phyloP scores from a whole-genome alignment of 2,797 vertebrate genomes.

The Poecilia velifera region DNA sequence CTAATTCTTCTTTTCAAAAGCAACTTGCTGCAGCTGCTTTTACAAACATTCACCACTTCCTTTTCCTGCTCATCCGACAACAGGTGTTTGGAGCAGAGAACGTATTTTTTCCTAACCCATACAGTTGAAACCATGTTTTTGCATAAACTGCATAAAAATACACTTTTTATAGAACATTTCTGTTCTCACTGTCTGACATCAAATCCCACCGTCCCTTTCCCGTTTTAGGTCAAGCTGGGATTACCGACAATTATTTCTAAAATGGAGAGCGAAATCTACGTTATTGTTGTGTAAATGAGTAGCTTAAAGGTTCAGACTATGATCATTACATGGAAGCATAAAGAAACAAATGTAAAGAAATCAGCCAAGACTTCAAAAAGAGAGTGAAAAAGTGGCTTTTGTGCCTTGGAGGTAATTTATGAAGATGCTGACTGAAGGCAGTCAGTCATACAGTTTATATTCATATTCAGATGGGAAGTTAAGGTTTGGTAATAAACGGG shows the following conservation, averaged over 20 bases:
- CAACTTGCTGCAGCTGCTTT: conserved; percentile 1
- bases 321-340: neutral
- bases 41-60: conserved; percentile 39
- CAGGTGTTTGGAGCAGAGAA: conserved; percentile 15
- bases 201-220: neutral
- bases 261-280: neutral
- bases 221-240: neutral
- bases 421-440: neutral
- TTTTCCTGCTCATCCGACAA: neutral
- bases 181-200: neutral
- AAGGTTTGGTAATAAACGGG: no score
- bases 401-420: neutral
- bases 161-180: neutral
- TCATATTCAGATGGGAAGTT: no score
- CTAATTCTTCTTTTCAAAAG: conserved; percentile 4
- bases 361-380: neutral
- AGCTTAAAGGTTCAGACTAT: neutral
- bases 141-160: no score
- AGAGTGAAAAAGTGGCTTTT: neutral
- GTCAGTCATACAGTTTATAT: neutral
- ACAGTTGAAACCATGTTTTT: neutral
- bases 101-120: no score
- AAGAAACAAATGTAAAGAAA: neutral
- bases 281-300: neutral
- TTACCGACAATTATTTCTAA: neutral